These are phyloP conservation scores for Aphidius colemani DNA, from an alignment of 2,888 invertebrate species.

Conservation along the genomic window DNA sequence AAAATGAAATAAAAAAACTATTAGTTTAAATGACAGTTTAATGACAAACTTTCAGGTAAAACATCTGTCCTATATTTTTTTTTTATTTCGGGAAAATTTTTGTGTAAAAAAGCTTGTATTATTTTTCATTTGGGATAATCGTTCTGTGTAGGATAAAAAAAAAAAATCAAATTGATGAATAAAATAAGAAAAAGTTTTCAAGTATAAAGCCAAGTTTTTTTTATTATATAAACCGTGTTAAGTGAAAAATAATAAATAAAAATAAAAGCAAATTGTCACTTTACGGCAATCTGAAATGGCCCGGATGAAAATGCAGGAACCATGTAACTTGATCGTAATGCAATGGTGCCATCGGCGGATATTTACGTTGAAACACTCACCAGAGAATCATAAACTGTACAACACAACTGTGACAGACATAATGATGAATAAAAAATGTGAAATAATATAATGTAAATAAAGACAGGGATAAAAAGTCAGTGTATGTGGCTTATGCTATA, in stretches of 20 bases:
- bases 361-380: constrained; percentile 38
- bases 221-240: no score
- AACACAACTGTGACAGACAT: constrained; percentile 9
- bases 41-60: no score
- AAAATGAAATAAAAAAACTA: no score
- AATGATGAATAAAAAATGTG: constrained; percentile 13
- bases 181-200: constrained; percentile 4
- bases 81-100: no score
- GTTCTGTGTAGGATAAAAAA: no score
- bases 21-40: no score
- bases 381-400: constrained; percentile 50
- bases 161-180: neutral
- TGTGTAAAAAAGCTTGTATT: no score
- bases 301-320: constrained; percentile 49
- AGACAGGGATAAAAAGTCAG: constrained; percentile 16
- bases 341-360: constrained; percentile 40
- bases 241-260: constrained; percentile 6
- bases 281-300: constrained; percentile 22
- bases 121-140: no score
- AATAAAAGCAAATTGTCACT: constrained; percentile 6
- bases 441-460: neutral
- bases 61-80: no score
- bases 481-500: constrained; percentile 16
- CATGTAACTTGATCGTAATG: constrained; percentile 49
- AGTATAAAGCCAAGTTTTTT: no score